A percentile compares a stretch with the other conserved stretches of the same genome.
These are phyloP conservation scores for Melolontha melolontha DNA, from an alignment of 2,888 invertebrate species.

Conservation along the genomic window DNA sequence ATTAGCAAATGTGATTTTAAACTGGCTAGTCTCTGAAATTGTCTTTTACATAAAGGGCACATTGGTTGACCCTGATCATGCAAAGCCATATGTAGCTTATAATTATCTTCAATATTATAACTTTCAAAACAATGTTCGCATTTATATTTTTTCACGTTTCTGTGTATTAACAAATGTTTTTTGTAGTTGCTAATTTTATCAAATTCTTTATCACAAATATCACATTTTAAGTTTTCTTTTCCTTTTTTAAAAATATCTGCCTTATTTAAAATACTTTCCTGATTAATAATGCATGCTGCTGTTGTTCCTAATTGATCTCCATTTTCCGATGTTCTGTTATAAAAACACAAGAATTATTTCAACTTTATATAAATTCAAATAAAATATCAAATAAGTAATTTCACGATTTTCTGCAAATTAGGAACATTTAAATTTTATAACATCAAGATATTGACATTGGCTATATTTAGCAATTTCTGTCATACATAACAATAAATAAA, in stretches of 20 bases:
- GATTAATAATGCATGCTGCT: conserved; percentile 29
- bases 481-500: too few species aligned
- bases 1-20: conserved; percentile 62
- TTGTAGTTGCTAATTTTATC: conserved; percentile 53
- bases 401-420: too few species aligned
- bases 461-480: too few species aligned
- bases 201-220: conserved; percentile 56
- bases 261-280: conserved; percentile 29
- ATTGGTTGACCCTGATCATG: conserved; percentile 56
- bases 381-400: neutral
- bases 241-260: conserved; percentile 10
- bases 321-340: conserved; percentile 7
- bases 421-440: too few species aligned
- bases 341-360: conserved; percentile 3
- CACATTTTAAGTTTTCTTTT: conserved; percentile 52
- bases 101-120: conserved; percentile 62
- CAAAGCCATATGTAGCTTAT: conserved; percentile 60
- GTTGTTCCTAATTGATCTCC: conserved; percentile 6
- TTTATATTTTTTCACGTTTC: conserved; percentile 58
- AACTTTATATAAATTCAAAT: neutral
- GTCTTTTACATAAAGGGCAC: conserved; percentile 62
- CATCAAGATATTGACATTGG: too few species aligned
- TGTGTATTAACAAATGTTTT: conserved; percentile 59
- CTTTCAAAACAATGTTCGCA: conserved; percentile 60
- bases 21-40: conserved; percentile 61